A percentile compares a stretch with the other conserved stretches of the same genome.
Conservation (phyloP, 2,888 invertebrate species). For the Carcina quercana region DNA sequence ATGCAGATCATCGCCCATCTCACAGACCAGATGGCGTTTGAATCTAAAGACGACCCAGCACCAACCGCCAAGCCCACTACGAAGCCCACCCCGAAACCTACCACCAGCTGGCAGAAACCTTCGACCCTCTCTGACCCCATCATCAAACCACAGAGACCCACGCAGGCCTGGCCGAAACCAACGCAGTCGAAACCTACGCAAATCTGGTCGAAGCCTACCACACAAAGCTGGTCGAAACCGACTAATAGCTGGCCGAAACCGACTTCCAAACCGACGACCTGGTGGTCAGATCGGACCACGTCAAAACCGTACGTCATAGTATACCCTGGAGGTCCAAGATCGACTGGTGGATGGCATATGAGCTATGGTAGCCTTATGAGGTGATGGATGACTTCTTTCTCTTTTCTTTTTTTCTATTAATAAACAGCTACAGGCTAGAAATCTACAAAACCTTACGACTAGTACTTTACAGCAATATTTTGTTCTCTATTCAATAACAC, state of each 20-base stretch:
- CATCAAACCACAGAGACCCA: slow-evolving; percentile 18
- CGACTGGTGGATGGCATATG: slow-evolving; percentile 33
- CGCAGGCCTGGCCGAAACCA: slow-evolving; percentile 33
- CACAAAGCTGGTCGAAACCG: slow-evolving; percentile 2
- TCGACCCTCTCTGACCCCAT: not conserved
- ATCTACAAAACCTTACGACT: no score
- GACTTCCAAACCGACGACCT: slow-evolving; percentile 2
- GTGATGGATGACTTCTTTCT: slow-evolving; percentile 11
- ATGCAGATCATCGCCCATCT: slow-evolving; percentile 79
- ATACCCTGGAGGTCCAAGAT: not conserved
- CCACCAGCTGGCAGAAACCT: slow-evolving; percentile 15
- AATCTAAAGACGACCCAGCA: slow-evolving; percentile 44
- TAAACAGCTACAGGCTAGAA: no score
- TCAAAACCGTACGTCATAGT: slow-evolving; percentile 11
- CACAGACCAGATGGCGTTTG: slow-evolving; percentile 77
- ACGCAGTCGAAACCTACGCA: slow-evolving; percentile 24
- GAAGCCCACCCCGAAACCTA: slow-evolving; percentile 12
- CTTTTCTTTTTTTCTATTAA: slow-evolving; percentile 8
- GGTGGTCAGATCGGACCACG: slow-evolving; percentile 11
- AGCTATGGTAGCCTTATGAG: slow-evolving; percentile 19
- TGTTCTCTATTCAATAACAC: no score
- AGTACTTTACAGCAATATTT: no score
- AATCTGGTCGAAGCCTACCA: slow-evolving; percentile 3
- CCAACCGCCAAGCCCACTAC: slow-evolving; percentile 22
- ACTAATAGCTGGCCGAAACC: not conserved